A percentile compares a stretch with the other conserved stretches of the same genome.
Conservation (phyloP, 2,113 vertebrate genomes). For the Caranx melampygus region DNA sequence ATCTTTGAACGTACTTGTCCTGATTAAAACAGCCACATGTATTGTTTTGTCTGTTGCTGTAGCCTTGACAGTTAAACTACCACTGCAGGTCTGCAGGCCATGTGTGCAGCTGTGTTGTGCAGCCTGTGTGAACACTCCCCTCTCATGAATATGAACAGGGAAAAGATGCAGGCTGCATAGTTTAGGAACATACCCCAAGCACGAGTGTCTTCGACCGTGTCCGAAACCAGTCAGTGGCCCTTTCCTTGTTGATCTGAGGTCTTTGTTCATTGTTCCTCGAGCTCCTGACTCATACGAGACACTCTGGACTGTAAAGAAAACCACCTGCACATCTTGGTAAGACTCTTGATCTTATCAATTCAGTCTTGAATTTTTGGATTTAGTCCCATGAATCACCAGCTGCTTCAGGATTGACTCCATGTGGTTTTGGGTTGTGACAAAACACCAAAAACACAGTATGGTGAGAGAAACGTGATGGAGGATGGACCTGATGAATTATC, state of each 20-base stretch:
- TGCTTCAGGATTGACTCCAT: conserved; percentile 31
- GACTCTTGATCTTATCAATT: conserved; percentile 4
- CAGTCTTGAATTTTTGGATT: conserved; percentile 2
- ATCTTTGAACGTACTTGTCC: not conserved
- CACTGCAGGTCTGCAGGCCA: not conserved
- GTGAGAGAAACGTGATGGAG: conserved; percentile 36
- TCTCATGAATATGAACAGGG: conserved; percentile 19
- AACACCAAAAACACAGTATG: conserved; percentile 2
- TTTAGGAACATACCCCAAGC: conserved; percentile 78
- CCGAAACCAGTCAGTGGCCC: conserved; percentile 62
- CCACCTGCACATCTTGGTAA: conserved; percentile 23
- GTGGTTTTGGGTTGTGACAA: not conserved
- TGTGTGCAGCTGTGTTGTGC: not conserved
- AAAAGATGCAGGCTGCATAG: conserved; percentile 17
- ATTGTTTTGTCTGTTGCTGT: not conserved
- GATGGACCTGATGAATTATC: conserved; percentile 32
- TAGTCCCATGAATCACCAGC: not conserved
- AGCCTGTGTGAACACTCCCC: conserved; percentile 26
- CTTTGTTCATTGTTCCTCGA: conserved; percentile 76
- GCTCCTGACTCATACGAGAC: conserved; percentile 35
- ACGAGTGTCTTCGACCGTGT: conserved; percentile 80
- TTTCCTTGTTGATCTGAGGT: conserved; percentile 67
- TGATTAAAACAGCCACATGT: not conserved
- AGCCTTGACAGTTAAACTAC: not conserved
- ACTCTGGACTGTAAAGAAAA: conserved; percentile 23